Percentiles rank a stretch among this genome's conserved stretches.
phyloP scores from a whole-genome alignment of 2,113 vertebrate genomes.

The Periophthalmus modestus region DNA sequence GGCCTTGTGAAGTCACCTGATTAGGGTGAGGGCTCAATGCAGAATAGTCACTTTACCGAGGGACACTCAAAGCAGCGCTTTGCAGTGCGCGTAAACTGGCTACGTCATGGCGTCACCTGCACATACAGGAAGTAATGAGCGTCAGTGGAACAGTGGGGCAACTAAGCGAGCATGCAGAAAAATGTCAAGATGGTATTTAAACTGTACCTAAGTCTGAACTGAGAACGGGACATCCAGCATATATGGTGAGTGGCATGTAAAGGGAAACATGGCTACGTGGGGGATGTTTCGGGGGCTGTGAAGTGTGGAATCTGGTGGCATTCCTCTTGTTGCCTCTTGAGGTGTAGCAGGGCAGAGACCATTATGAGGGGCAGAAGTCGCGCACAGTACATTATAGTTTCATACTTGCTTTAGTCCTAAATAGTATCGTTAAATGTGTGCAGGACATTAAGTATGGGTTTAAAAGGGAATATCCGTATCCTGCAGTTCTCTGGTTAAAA shows the following conservation, averaged over 20 bases:
- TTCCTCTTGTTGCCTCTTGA: conserved; percentile 32
- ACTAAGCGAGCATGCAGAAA: conserved; percentile 12
- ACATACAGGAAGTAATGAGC: conserved; percentile 61
- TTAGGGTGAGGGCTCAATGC: no score
- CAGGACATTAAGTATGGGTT: background rate
- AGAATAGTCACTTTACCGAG: conserved; percentile 5
- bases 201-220: background rate
- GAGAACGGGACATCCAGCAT: conserved; percentile 18
- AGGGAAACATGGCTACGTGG: no score
- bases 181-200: conserved; percentile 30
- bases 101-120: conserved; percentile 46
- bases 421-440: background rate
- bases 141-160: conserved; percentile 3
- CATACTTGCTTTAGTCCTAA: background rate
- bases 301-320: conserved; percentile 7
- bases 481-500: background rate
- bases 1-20: background rate
- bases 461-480: background rate
- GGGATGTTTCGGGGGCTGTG: background rate
- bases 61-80: conserved; percentile 25
- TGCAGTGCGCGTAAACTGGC: conserved; percentile 6
- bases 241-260: conserved; percentile 44
- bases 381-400: background rate
- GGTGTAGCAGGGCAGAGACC: conserved; percentile 23
- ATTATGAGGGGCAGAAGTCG: background rate